Conservation (phyloP, 2,113 vertebrate species). For the Lampris incognitus region DNA sequence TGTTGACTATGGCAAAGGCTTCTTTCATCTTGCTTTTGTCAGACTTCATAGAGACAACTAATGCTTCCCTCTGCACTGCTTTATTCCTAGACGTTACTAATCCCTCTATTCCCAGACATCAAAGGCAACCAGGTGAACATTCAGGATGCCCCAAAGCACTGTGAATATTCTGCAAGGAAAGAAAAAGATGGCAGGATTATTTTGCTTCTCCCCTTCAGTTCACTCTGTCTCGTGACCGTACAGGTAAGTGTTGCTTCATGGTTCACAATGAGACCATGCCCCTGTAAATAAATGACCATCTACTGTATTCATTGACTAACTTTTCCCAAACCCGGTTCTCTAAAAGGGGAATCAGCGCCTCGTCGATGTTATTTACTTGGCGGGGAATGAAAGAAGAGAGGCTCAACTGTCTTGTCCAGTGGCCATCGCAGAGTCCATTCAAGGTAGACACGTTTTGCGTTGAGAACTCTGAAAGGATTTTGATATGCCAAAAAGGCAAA, state of each 20-base stretch:
- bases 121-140: constrained; percentile 58
- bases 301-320: constrained; percentile 38
- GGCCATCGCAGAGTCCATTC: constrained; percentile 16
- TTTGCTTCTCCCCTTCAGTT: constrained; percentile 69
- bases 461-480: constrained; percentile 40
- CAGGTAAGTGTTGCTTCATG: constrained; percentile 72
- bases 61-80: constrained; percentile 7
- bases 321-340: constrained; percentile 27
- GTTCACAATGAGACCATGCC: constrained; percentile 52
- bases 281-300: constrained; percentile 48
- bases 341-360: constrained; percentile 63
- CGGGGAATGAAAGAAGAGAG: constrained; percentile 55
- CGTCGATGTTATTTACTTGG: constrained; percentile 71
- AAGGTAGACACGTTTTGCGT: constrained; percentile 66
- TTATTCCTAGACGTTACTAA: neutral
- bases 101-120: constrained; percentile 54
- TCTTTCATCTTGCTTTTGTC: neutral
- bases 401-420: constrained; percentile 74
- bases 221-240: constrained; percentile 75
- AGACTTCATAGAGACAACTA: constrained; percentile 1
- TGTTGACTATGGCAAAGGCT: constrained; percentile 23
- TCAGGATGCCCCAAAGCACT: constrained; percentile 69
- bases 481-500: constrained; percentile 10
- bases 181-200: constrained; percentile 65
- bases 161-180: constrained; percentile 76